These are phyloP conservation scores for Siniperca obscura DNA, from an alignment of 2,797 vertebrate genomes.

Conservation along the genomic window DNA sequence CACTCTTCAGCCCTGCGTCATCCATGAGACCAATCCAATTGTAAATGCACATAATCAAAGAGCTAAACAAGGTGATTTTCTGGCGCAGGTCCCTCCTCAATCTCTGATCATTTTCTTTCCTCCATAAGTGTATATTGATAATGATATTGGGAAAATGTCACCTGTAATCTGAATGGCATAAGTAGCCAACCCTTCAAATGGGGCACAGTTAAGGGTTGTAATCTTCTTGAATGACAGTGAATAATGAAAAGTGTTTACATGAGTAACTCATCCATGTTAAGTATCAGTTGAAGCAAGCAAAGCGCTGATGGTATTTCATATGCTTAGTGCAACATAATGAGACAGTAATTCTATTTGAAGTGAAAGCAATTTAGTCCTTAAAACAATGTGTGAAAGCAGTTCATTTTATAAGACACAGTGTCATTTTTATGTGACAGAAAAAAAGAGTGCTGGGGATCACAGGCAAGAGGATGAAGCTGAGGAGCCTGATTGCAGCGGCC, in stretches of 20 bases:
- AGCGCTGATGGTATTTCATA: not conserved
- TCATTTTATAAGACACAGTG: not conserved
- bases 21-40: constrained; percentile 37
- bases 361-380: constrained; percentile 4
- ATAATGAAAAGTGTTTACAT: not conserved
- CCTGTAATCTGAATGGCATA: constrained; percentile 2
- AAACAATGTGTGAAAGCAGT: constrained; percentile 6
- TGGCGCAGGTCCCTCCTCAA: not conserved
- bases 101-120: constrained; percentile 19
- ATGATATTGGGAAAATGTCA: constrained; percentile 5
- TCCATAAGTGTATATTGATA: constrained; percentile 4
- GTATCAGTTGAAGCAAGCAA: constrained; percentile 1
- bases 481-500: not conserved
- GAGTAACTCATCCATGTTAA: not conserved
- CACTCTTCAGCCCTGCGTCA: constrained; percentile 3
- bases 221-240: constrained; percentile 30
- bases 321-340: not conserved
- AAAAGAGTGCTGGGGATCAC: not conserved
- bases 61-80: constrained; percentile 4
- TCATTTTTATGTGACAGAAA: constrained; percentile 3
- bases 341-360: not conserved
- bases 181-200: not conserved
- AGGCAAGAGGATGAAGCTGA: not conserved
- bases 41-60: constrained; percentile 50
- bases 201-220: not conserved